Evolutionary conservation across 2,888 invertebrate genomes (phyloP).

Genomic region (Folsomia candida): DNA sequence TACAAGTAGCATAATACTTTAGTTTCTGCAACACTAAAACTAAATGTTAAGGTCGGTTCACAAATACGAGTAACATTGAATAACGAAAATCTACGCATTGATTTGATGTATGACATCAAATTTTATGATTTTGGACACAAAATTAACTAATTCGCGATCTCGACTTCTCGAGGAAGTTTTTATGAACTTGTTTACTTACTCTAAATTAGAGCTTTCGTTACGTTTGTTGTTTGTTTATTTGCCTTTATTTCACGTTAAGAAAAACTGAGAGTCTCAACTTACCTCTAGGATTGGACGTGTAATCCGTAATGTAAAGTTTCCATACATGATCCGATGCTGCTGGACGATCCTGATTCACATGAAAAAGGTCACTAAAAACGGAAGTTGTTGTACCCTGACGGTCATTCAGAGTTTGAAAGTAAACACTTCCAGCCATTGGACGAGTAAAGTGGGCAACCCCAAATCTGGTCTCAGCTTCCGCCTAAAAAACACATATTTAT

Average conservation of each 20-base stretch:
- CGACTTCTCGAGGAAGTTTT: no score
- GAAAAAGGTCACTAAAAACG: constrained; percentile 72
- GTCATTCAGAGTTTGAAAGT: constrained; percentile 61
- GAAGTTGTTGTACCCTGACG: constrained; percentile 68
- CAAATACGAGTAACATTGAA: no score
- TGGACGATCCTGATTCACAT: constrained; percentile 55
- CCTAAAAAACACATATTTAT: constrained; percentile 61
- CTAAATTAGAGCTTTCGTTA: not conserved
- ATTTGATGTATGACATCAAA: no score
- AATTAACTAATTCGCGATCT: no score
- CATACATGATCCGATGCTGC: constrained; percentile 73
- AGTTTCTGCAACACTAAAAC: no score
- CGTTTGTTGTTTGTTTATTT: not conserved
- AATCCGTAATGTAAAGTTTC: constrained; percentile 84
- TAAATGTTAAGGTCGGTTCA: no score
- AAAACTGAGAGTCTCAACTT: constrained; percentile 10
- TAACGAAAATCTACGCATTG: no score
- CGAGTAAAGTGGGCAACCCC: constrained; percentile 75
- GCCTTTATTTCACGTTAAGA: not conserved
- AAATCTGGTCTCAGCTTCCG: constrained; percentile 70
- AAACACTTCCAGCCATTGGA: constrained; percentile 72
- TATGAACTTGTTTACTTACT: not conserved
- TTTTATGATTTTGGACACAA: no score
- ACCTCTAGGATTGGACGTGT: constrained; percentile 49
- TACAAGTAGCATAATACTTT: no score